Evolutionary conservation across 2,113 vertebrate species (phyloP).

Genomic region (Podarcis cretensis): DNA sequence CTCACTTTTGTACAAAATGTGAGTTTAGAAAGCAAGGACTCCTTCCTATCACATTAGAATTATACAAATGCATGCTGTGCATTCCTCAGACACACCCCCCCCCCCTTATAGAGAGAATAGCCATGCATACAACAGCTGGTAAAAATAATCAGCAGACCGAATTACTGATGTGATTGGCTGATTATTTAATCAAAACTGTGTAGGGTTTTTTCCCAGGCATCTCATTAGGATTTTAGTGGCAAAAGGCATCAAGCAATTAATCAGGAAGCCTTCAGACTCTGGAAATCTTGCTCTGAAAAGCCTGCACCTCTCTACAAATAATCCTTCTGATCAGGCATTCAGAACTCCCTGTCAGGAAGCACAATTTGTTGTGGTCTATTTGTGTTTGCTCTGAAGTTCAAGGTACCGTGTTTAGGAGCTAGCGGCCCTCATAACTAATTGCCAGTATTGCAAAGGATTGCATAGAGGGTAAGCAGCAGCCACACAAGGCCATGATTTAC

Average conservation of each 20-base stretch:
- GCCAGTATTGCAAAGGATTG: constrained; percentile 41
- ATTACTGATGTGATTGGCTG: constrained; percentile 45
- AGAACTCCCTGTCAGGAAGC: constrained; percentile 18
- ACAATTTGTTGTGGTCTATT: constrained; percentile 27
- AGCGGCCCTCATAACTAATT: constrained; percentile 44
- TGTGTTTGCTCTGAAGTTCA: constrained; percentile 39
- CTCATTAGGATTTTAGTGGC: constrained; percentile 52
- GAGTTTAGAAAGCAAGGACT: neutral
- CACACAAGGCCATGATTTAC: constrained; percentile 5
- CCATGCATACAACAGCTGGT: constrained; percentile 42
- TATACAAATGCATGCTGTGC: neutral
- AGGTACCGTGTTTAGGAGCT: constrained; percentile 39
- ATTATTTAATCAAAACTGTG: constrained; percentile 55
- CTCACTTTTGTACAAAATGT: neutral
- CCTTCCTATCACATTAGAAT: constrained; percentile 36
- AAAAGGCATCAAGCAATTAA: constrained; percentile 48
- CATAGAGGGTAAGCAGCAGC: constrained; percentile 28
- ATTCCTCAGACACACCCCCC: neutral
- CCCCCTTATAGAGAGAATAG: constrained; percentile 24
- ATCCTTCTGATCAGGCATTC: constrained; percentile 34
- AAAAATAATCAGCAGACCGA: constrained; percentile 50
- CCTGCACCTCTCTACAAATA: neutral
- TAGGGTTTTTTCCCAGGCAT: constrained; percentile 26
- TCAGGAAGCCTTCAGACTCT: constrained; percentile 35
- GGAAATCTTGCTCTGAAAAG: constrained; percentile 41